These are phyloP conservation scores for Coenobita brevimanus DNA, from an alignment of 1,140 invertebrate genomes.

Conservation along the genomic window DNA sequence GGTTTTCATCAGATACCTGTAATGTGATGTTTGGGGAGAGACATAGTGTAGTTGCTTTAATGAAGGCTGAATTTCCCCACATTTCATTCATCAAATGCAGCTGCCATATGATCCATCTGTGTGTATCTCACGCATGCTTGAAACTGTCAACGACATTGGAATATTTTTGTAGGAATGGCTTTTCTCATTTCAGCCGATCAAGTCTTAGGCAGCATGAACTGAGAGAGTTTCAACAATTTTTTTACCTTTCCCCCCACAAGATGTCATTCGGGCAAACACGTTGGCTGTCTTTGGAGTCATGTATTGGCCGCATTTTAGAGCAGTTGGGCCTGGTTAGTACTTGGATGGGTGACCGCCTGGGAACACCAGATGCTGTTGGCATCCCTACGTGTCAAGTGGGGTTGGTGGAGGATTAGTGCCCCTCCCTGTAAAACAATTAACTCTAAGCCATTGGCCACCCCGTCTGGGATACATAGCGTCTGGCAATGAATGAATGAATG, in stretches of 20 bases:
- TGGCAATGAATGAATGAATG: too few species aligned
- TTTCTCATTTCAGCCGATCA: conserved; percentile 16
- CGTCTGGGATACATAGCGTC: too few species aligned
- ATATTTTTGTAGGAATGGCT: conserved; percentile 34
- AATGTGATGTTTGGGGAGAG: conserved; percentile 39
- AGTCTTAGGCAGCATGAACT: conserved; percentile 29
- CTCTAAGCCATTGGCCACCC: too few species aligned
- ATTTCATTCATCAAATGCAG: conserved; percentile 31
- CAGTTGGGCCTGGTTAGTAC: too few species aligned
- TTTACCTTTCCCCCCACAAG: neutral
- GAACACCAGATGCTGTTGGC: too few species aligned
- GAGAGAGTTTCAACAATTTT: conserved; percentile 22
- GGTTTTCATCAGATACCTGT: conserved; percentile 27
- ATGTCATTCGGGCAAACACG: conserved; percentile 12
- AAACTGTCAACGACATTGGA: conserved; percentile 44
- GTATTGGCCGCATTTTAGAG: conserved; percentile 5
- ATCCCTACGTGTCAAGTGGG: too few species aligned
- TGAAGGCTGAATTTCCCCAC: conserved; percentile 31
- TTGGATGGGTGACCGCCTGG: too few species aligned
- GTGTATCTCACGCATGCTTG: conserved; percentile 39
- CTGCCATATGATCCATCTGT: conserved; percentile 44
- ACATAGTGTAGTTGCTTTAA: conserved; percentile 29
- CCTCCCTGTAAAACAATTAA: too few species aligned
- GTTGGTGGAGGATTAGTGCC: too few species aligned
- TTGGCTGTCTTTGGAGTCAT: conserved; percentile 10